Evolutionary conservation across 1,140 invertebrate genomes (phyloP), one percentile per base, ranked within the genome.

Genomic region (Orchesella cincta): DNA sequence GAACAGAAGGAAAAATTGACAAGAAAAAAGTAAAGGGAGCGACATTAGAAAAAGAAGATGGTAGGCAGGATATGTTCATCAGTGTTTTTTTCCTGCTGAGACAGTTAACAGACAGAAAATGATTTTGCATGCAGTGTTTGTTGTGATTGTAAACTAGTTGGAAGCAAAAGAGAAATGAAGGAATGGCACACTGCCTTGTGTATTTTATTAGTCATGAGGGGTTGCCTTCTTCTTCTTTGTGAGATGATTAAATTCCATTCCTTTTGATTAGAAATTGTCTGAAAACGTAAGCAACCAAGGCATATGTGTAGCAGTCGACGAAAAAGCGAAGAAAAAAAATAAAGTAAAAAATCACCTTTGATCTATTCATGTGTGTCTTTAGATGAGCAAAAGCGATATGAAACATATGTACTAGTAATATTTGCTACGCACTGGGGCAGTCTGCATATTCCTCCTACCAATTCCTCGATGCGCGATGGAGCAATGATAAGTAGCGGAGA

Each of bases 191-290:
- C n/a, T n/a, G n/a, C n/a, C n/a, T 57, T 12, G 54, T 26, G 54
- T 57, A 57, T 57, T 12, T 5, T 57, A 57, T 57, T 23, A 57
- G 54, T 57, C 54, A 57, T 57, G 12, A 57, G 12, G 54, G 8
- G 26, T 23, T 57, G 54, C 14, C 54, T 57, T 57, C 54, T 57
- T 57, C 54, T 57, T 12, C 54, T 57, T 57, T 57, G 12, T 57
- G 26, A 57, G 12, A 57, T 57, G 54, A 57, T 57, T 57, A 57
- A 57, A 57, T 57, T 57, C 54, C 54, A 57, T 57, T 57, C 54
- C 54, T 23, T 57, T 57, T 57, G 12, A 57, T 57, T 57, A 57
- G 54, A 3, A 3, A 8, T 23, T 57, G 14, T 57, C 14, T 57
- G 14, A n/a, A n/a, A n/a, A n/a, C n/a, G n/a, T n/a, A n/a, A n/a